Evolutionary conservation across 2,888 invertebrate genomes (phyloP).

Genomic region (Beris morrisii): DNA sequence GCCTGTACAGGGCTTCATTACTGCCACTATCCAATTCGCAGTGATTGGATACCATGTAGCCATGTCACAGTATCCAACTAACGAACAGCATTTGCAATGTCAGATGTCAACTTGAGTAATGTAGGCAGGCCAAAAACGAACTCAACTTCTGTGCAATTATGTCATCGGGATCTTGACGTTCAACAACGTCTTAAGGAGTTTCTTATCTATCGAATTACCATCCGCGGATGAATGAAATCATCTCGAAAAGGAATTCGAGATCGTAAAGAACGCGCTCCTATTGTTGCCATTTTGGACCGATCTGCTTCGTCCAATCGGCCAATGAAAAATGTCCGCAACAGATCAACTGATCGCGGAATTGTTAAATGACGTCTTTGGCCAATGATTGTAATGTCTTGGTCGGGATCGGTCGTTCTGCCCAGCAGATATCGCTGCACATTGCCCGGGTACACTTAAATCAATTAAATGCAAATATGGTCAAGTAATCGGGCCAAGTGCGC

Average conservation of each 20-base stretch:
- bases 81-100: constrained; percentile 32
- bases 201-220: constrained; percentile 10
- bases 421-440: neutral
- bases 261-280: constrained; percentile 6
- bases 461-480: constrained; percentile 48
- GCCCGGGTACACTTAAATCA: constrained; percentile 40
- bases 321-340: neutral
- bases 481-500: constrained; percentile 40
- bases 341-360: constrained; percentile 13
- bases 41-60: constrained; percentile 24
- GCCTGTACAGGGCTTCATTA: constrained; percentile 17
- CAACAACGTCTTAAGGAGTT: constrained; percentile 44
- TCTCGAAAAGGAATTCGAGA: constrained; percentile 12
- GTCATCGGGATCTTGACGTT: constrained; percentile 47
- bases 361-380: neutral
- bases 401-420: neutral
- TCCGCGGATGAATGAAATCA: constrained; percentile 5
- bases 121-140: constrained; percentile 32
- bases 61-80: constrained; percentile 13
- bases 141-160: constrained; percentile 44
- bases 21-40: constrained; percentile 23
- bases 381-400: neutral
- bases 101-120: constrained; percentile 35
- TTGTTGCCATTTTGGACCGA: neutral
- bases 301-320: neutral